Percentiles rank a stretch among this genome's conserved stretches.
phyloP scores from a whole-genome alignment of 1,140 invertebrate genomes.

The Papilio dardanus region DNA sequence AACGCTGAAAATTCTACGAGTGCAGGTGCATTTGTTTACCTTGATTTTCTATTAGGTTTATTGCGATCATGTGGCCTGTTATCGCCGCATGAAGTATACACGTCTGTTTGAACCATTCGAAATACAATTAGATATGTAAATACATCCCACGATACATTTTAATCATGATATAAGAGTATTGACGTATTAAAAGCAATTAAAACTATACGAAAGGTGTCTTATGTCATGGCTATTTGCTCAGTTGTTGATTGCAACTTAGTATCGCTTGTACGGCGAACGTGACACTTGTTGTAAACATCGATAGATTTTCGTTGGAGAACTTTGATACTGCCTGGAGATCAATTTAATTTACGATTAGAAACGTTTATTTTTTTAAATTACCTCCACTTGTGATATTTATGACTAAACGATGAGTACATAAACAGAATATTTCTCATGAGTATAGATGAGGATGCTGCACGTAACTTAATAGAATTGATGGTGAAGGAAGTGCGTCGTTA shows the following conservation, averaged over 20 bases:
- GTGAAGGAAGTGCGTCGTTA: constrained; percentile 72
- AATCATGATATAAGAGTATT: background rate
- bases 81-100: constrained; percentile 10
- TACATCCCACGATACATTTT: constrained; percentile 11
- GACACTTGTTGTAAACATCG: constrained; percentile 77
- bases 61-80: constrained; percentile 29
- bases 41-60: constrained; percentile 47
- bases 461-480: constrained; percentile 45
- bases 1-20: constrained; percentile 61
- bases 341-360: constrained; percentile 37
- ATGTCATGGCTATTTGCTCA: constrained; percentile 46
- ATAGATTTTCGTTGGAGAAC: constrained; percentile 60
- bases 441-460: constrained; percentile 15
- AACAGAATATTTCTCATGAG: constrained; percentile 24
- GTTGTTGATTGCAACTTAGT: constrained; percentile 51
- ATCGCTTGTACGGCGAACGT: constrained; percentile 61
- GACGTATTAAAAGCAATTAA: background rate
- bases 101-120: background rate
- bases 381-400: constrained; percentile 11
- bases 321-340: constrained; percentile 37
- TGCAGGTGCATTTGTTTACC: constrained; percentile 74
- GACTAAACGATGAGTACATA: background rate
- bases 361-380: constrained; percentile 32
- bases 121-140: constrained; percentile 14
- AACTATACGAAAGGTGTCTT: constrained; percentile 35